Evolutionary conservation across 2,888 invertebrate genomes (phyloP).

Genomic region (Panopea generosa): DNA sequence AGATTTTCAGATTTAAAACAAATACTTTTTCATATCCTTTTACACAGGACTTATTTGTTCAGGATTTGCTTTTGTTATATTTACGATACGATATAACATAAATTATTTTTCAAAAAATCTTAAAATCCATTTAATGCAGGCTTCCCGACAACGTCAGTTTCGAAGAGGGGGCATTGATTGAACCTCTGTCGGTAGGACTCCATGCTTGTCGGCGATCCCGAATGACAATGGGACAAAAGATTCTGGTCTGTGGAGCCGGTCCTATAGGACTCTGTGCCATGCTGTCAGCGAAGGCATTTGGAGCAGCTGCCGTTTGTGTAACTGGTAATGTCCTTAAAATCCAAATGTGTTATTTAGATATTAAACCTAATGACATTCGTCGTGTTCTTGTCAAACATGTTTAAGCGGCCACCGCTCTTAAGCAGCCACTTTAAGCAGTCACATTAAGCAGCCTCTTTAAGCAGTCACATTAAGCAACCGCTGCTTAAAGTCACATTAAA

Average conservation of each 20-base stretch:
- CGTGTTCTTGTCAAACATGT: too few species aligned
- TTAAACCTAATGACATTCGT: too few species aligned
- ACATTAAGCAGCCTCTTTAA: too few species aligned
- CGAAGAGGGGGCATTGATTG: conserved; percentile 97
- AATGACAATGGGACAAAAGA: conserved; percentile 87
- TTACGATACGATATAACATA: too few species aligned
- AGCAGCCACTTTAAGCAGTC: too few species aligned
- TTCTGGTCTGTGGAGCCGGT: conserved; percentile 85
- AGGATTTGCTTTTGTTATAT: too few species aligned
- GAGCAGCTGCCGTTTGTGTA: conserved; percentile 81
- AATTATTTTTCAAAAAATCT: too few species aligned
- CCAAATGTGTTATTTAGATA: too few species aligned
- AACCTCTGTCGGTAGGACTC: conserved; percentile 96
- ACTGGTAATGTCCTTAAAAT: conserved; percentile 83
- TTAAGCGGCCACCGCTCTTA: too few species aligned
- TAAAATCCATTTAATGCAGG: conserved; percentile 87
- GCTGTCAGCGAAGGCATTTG: conserved; percentile 83
- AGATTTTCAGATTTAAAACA: background rate
- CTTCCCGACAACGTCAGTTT: conserved; percentile 95
- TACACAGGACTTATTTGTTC: too few species aligned
- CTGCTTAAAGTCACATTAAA: too few species aligned
- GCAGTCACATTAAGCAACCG: too few species aligned
- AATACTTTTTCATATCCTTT: background rate
- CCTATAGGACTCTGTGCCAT: conserved; percentile 83
- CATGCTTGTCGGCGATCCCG: conserved; percentile 95